phyloP scores from a whole-genome alignment of 2,888 invertebrate genomes.

The Parnassius orleans region DNA sequence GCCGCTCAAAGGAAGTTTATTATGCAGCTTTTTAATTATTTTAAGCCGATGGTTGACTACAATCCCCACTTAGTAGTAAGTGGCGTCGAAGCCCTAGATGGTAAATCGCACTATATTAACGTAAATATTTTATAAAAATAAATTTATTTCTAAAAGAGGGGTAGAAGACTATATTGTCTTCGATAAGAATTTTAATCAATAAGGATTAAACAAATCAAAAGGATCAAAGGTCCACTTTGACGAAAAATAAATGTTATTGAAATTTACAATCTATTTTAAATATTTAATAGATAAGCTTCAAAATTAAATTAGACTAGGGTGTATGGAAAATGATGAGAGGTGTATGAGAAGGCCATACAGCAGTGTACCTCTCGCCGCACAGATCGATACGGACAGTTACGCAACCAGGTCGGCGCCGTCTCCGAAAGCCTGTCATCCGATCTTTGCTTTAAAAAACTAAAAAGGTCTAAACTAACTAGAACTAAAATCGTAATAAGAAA shows the following conservation, averaged over 20 bases:
- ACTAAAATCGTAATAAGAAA: conserved; percentile 8
- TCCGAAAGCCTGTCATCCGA: conserved; percentile 37
- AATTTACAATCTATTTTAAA: not conserved
- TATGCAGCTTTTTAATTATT: too few species aligned
- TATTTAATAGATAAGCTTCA: not conserved
- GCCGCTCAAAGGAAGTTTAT: not conserved
- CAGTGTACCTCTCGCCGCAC: conserved; percentile 61
- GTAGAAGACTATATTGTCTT: too few species aligned
- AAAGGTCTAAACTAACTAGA: conserved; percentile 9
- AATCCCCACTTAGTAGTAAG: too few species aligned
- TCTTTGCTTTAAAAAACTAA: conserved; percentile 1
- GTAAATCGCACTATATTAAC: too few species aligned
- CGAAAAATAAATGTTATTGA: too few species aligned
- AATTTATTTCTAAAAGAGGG: too few species aligned
- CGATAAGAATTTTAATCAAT: too few species aligned
- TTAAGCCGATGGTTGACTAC: too few species aligned
- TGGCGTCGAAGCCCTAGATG: too few species aligned
- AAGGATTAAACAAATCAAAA: too few species aligned
- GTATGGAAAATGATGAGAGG: conserved; percentile 44
- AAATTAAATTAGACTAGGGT: conserved; percentile 22
- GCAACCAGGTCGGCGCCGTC: conserved; percentile 71
- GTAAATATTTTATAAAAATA: too few species aligned
- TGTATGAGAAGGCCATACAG: conserved; percentile 51
- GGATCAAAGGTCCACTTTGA: too few species aligned
- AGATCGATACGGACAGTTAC: conserved; percentile 77